Evolutionary conservation across 2,888 invertebrate genomes (phyloP), one percentile per base, ranked within the genome.

Genomic region (Mallateleia sp.): DNA sequence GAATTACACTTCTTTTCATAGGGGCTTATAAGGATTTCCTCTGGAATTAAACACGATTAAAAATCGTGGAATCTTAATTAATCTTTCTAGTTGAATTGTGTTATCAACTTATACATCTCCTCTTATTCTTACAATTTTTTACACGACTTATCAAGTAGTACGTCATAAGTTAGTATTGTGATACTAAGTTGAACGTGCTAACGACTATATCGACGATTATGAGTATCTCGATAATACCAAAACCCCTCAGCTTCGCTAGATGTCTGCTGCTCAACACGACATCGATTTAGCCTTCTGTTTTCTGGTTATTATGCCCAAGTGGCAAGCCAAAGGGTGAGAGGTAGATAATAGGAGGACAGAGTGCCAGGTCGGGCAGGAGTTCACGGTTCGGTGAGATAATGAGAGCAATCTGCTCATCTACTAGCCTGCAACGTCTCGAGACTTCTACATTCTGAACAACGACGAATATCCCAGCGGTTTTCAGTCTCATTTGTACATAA

Each of bases 321-420:
- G 88, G 85, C 85, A 87, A 86, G 88, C 82, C 86, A 72, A 84
- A 83, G 89, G 84, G 89, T 83, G 85, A 87, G 88, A 84, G 88
- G 86, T 82, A 78, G 88, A 83, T 91, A 90, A 90, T 90, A 88
- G 89, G 88, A 88, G 89, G 90, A 90, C 89, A 88, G 90, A 89
- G 89, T 89, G 84, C 86, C 86, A 83, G 87, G 87, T 88, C 90
- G 89, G 87, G 79, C 88, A 90, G 89, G 89, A 91, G 90, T 92
- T 91, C 88, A 90, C 89, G 89, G 86, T 84, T 87, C 89, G 89
- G 90, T 91, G 87, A 90, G 92, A 92, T 92, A 92, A 92, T 91
- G 91, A 92, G 91, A 91, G 91, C 91, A 92, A 92, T 92, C 91
- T 91, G 91, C 91, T 91, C 91, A 91, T 91, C 91, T 89, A 88